Conservation (phyloP, 2,888 invertebrate genomes). For the Steinernema hermaphroditum region DNA sequence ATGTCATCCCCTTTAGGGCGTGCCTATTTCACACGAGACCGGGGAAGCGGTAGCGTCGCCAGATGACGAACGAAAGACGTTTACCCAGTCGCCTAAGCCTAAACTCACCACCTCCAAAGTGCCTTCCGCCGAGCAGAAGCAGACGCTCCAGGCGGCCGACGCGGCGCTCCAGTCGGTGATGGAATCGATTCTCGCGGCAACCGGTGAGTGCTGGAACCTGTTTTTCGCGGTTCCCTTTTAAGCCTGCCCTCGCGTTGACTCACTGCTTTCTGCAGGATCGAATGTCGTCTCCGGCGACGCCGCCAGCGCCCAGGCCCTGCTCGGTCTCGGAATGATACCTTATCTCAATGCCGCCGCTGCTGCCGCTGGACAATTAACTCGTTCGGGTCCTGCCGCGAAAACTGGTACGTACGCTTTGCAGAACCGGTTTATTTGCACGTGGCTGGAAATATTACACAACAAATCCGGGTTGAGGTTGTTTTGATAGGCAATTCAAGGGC, state of each 20-base stretch:
- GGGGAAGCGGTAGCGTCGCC: constrained; percentile 5
- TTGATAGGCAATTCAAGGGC: no score
- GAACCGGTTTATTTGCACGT: background rate
- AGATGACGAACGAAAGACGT: background rate
- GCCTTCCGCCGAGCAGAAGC: constrained; percentile 13
- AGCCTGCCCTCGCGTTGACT: background rate
- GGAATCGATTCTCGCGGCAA: constrained; percentile 27
- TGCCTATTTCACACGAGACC: constrained; percentile 13
- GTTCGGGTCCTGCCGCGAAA: background rate
- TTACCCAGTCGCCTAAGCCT: constrained; percentile 5
- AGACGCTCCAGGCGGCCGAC: background rate
- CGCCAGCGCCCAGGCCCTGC: constrained; percentile 18
- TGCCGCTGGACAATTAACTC: background rate
- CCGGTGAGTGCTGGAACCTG: constrained; percentile 8
- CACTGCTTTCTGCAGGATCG: background rate
- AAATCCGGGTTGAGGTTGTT: no score
- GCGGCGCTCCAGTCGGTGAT: constrained; percentile 19
- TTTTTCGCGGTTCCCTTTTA: background rate
- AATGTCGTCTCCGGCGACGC: constrained; percentile 17
- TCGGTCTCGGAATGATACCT: constrained; percentile 18
- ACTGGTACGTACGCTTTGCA: background rate
- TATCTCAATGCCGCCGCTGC: constrained; percentile 20
- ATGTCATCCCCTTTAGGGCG: background rate
- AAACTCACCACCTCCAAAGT: background rate
- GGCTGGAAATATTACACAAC: no score